Percentiles rank a stretch among this genome's conserved stretches.
Conservation (phyloP, 2,888 invertebrate genomes). For the Drosophila picticornis region DNA sequence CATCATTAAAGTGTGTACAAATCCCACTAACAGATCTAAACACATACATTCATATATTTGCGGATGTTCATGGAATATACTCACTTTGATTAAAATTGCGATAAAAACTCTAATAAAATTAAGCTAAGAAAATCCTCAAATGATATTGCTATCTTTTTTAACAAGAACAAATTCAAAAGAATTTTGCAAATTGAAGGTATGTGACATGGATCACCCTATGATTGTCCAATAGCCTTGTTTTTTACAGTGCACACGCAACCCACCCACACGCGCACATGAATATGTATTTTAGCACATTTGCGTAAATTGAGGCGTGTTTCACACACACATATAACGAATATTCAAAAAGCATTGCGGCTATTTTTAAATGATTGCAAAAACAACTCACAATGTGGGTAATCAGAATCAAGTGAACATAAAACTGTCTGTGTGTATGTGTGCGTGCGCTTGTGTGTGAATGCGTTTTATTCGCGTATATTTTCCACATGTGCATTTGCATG, state of each 20-base stretch:
- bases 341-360: slow-evolving; percentile 52
- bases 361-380: slow-evolving; percentile 71
- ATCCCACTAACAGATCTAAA: background rate
- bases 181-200: background rate
- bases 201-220: slow-evolving; percentile 38
- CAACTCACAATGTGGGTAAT: slow-evolving; percentile 45
- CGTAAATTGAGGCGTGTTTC: slow-evolving; percentile 55
- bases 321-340: slow-evolving; percentile 4
- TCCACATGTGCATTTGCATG: slow-evolving; percentile 11
- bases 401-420: slow-evolving; percentile 26
- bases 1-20: background rate
- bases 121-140: slow-evolving; percentile 4
- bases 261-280: slow-evolving; percentile 6
- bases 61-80: background rate
- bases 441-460: background rate
- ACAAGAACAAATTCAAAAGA: background rate
- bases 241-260: slow-evolving; percentile 13
- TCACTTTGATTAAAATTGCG: slow-evolving; percentile 1
- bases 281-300: slow-evolving; percentile 12
- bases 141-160: background rate
- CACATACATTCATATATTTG: background rate
- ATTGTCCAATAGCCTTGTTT: slow-evolving; percentile 23
- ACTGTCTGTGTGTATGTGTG: too few species aligned
- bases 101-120: slow-evolving; percentile 1
- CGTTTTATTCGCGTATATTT: slow-evolving; percentile 1